Evolutionary conservation across 2,113 vertebrate species (phyloP), one percentile per base, ranked within the genome.

Genomic region (Coturnix japonica): DNA sequence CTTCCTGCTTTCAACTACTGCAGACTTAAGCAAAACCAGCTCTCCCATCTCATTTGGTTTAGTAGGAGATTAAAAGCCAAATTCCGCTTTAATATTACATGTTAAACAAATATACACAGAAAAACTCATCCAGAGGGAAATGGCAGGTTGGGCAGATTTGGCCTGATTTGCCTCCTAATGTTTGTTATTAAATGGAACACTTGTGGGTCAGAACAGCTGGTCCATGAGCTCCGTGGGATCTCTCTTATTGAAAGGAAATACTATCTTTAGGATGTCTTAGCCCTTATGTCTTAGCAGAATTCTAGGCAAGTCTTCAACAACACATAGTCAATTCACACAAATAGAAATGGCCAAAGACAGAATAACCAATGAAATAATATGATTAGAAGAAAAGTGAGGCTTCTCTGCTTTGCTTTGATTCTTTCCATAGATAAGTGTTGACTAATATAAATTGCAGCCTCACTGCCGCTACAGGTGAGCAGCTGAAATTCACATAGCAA

Each of bases 171-270:
- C 59, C 56, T 96, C 54, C 53, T 91, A 22, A 20, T 61, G 33
- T 89, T 79, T 61, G 33, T 89, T 79, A 81, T 25, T 74, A 86
- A 85, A 85, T 25, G 89, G 69, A 81, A 87, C 79, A 71, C 63
- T 28, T 33, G 20, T 74, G 47, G 54, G 39, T 63, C 59, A 67
- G 65, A 89, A 37, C 28, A 26, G 82, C 81, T 82, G 43, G n/a
- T n/a, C 77, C 93, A 85, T 76, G 17, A 4, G 67, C 77, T 86
- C 53, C 20, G 54, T 1, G 4, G 25, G 25, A 91, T 54, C 14
- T 16, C 61, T 88, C 88, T 91, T 9, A 28, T 94, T 95, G 75
- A 96, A 96, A 96, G 64, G 43, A 86, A 95, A 95, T 33, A 23
- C 51, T 72, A 18, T 67, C 85, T 70, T 91, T 87, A 87, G 92